Evolutionary conservation across 2,797 vertebrate genomes (phyloP).

Genomic region (Enteromius paludinosus): DNA sequence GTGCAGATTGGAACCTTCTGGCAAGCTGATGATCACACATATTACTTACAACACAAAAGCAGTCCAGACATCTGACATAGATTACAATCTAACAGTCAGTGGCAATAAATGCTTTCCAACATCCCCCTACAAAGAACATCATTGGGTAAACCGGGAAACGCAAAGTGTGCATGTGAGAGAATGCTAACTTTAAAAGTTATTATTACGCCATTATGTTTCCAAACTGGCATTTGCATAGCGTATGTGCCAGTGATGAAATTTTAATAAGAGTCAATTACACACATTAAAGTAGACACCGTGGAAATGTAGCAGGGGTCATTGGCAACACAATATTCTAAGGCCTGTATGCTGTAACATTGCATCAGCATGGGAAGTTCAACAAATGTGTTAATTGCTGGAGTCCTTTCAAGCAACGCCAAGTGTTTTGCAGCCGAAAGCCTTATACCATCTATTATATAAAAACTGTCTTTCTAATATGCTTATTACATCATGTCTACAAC

Average conservation of each 20-base stretch:
- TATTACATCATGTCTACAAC: constrained; percentile 69
- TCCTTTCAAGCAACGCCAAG: constrained; percentile 64
- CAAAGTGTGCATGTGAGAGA: constrained; percentile 24
- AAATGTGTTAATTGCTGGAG: constrained; percentile 62
- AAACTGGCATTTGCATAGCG: constrained; percentile 54
- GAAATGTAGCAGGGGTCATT: constrained; percentile 38
- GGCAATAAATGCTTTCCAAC: constrained; percentile 59
- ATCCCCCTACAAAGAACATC: constrained; percentile 38
- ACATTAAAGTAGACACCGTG: constrained; percentile 41
- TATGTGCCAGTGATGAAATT: constrained; percentile 57
- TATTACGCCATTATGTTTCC: constrained; percentile 36
- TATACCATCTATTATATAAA: constrained; percentile 60
- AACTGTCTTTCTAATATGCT: constrained; percentile 52
- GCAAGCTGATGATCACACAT: constrained; percentile 48
- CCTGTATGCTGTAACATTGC: constrained; percentile 57
- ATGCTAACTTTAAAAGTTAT: constrained; percentile 48
- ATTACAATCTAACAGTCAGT: constrained; percentile 58
- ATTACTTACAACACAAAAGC: constrained; percentile 57
- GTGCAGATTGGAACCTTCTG: constrained; percentile 60
- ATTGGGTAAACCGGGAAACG: constrained; percentile 30
- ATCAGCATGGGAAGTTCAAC: constrained; percentile 60
- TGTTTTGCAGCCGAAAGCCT: constrained; percentile 62
- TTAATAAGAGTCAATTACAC: constrained; percentile 55
- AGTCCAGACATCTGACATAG: constrained; percentile 61
- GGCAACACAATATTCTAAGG: constrained; percentile 48